These are phyloP conservation scores for Popillia japonica DNA, from an alignment of 1,140 invertebrate species.

Conservation along the genomic window DNA sequence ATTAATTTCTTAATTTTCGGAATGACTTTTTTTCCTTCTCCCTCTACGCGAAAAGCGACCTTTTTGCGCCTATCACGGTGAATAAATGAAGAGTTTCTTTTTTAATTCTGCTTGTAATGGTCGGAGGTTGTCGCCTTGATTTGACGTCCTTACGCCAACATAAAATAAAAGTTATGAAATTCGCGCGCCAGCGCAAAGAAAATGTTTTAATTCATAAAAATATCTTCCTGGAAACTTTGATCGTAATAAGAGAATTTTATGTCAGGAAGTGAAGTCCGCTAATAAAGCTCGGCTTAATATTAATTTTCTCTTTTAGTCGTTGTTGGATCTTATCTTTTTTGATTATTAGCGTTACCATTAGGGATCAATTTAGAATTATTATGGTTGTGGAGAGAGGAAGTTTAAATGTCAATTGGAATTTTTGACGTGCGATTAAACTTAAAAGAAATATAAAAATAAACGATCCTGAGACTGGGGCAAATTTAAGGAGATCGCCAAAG, in stretches of 20 bases:
- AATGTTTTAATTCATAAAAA: conserved; percentile 30
- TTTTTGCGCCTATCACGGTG: background rate
- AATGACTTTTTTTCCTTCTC: background rate
- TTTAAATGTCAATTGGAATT: too few species aligned
- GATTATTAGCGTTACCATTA: background rate
- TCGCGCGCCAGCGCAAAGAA: background rate
- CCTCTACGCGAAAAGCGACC: background rate
- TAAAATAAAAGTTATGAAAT: conserved; percentile 27
- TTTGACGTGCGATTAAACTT: too few species aligned
- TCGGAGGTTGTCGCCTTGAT: conserved; percentile 25
- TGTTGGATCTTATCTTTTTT: background rate
- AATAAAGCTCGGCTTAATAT: conserved; percentile 20
- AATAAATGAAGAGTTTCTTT: conserved; percentile 3
- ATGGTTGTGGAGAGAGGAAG: too few species aligned
- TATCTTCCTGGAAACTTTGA: conserved; percentile 20
- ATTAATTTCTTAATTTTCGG: conserved; percentile 27
- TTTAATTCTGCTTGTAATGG: conserved; percentile 20
- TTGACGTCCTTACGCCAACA: conserved; percentile 4
- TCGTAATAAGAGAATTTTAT: conserved; percentile 30
- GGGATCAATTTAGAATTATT: background rate
- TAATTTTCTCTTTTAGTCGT: conserved; percentile 6
- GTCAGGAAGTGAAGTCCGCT: background rate
- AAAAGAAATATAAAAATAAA: too few species aligned
- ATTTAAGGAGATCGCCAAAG: too few species aligned
- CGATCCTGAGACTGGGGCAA: too few species aligned